Base-by-base conservation (phyloP, 2,113 vertebrate genomes). In the Hucho hucho region DNA sequence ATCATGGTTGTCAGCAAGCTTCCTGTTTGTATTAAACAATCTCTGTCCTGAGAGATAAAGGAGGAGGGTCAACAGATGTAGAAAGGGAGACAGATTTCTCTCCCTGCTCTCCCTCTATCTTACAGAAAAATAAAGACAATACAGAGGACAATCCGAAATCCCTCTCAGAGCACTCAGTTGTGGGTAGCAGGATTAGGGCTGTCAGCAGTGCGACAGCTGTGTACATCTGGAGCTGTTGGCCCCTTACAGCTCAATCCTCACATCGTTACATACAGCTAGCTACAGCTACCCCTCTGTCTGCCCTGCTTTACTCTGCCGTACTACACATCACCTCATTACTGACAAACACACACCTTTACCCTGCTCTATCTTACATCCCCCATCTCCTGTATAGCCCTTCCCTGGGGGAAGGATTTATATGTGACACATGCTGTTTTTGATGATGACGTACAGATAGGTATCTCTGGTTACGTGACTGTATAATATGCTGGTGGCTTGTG, bases 171-270 rank as follows among this genome's bases (percentile, higher is more conserved):
- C 64, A 43, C 73, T 64, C 78, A 22, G 76, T 58, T 74, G 26
- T 65, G 46, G 76, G 69, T 73, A 9, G 69, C 74, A 79, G 87
- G 86, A 84, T 89, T 90, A 86, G 78, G 77, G 76, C 87, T 88
- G 87, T 92, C 88, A 91, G 85, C 90, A 81, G 80, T 18, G 72
- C 78, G 88, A 89, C 90, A 92, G 89, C 89, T 91, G 90, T 81
- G 86, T 89, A 87, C 89, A 91, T 92, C 88, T 92, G 90, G 87
- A 37, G 28, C 78, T 58, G 81, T 24, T 87, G 90, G 87, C 83
- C 89, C 90, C 85, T 86, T 81, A 89, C 87, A 84, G 81, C 88
- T 92, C 90, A 89, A 92, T 92, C 88, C 83, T 77, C 90, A 91
- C 88, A 25, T 91, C 81, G 76, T 89, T 89, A 79, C 13, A 43